A percentile compares a stretch with the other conserved stretches of the same genome.
phyloP scores from a whole-genome alignment of 2,797 vertebrate genomes.

The Crax fasciolata region DNA sequence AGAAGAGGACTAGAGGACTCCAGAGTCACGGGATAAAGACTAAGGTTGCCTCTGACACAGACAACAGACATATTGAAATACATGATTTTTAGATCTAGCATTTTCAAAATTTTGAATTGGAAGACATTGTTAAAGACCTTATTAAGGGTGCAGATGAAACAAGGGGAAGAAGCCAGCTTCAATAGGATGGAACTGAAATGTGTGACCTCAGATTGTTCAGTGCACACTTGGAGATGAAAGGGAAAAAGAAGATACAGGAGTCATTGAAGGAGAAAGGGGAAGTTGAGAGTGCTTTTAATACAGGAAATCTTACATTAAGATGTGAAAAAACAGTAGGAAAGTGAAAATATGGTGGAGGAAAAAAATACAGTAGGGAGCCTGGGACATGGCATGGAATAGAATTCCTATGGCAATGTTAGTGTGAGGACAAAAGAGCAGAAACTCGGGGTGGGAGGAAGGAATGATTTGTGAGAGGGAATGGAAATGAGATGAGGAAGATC shows the following conservation, averaged over 20 bases:
- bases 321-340: neutral
- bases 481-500: neutral
- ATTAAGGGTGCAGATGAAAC: neutral
- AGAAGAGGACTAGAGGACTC: neutral
- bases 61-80: neutral
- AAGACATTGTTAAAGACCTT: neutral
- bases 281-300: neutral
- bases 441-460: neutral
- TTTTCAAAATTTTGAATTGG: neutral
- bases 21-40: neutral
- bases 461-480: neutral
- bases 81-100: neutral
- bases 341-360: neutral
- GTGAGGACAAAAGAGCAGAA: neutral
- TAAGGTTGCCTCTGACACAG: neutral
- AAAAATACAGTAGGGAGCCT: neutral
- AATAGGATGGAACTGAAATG: neutral
- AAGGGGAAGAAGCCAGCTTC: neutral
- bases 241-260: neutral
- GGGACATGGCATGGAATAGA: neutral
- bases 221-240: neutral
- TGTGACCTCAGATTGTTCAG: neutral
- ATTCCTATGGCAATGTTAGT: fast-evolving
- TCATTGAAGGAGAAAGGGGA: neutral
- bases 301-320: neutral